Conservation (phyloP, 1,140 invertebrate species). For the Drosophila subpulchrella region DNA sequence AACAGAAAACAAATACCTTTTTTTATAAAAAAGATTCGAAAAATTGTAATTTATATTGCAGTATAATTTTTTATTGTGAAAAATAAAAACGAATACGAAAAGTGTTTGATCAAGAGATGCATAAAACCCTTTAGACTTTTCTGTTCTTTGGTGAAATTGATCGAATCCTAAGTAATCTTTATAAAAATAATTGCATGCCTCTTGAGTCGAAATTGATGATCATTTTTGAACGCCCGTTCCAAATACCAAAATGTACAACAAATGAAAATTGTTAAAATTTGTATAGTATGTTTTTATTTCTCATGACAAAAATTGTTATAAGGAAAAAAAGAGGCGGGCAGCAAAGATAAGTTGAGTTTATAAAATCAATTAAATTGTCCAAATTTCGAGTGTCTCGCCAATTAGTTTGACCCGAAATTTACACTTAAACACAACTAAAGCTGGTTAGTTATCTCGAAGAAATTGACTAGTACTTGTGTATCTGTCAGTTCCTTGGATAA, state of each 20-base stretch:
- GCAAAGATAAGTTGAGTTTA: conserved; percentile 18
- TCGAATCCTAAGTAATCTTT: conserved; percentile 15
- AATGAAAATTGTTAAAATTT: conserved; percentile 59
- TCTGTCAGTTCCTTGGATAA: background rate
- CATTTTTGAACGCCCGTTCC: conserved; percentile 35
- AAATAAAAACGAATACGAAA: conserved; percentile 74
- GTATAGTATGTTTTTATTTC: conserved; percentile 50
- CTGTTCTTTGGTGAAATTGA: conserved; percentile 37
- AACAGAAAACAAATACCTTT: conserved; percentile 66
- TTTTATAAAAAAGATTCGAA: conserved; percentile 80
- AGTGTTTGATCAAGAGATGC: conserved; percentile 65
- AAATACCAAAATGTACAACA: conserved; percentile 76
- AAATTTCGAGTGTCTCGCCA: conserved; percentile 17
- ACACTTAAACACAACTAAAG: conserved; percentile 11
- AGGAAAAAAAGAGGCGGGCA: conserved; percentile 18
- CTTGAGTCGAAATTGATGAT: conserved; percentile 21
- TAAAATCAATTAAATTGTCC: conserved; percentile 37
- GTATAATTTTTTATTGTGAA: conserved; percentile 80
- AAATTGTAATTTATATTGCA: conserved; percentile 71
- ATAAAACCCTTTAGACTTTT: conserved; percentile 22
- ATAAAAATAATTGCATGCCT: conserved; percentile 16
- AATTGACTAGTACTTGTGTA: background rate
- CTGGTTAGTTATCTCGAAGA: conserved; percentile 5
- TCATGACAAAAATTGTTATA: conserved; percentile 66
- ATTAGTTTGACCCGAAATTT: conserved; percentile 19